Evolutionary conservation across 1,140 invertebrate genomes (phyloP).

Genomic region (Sogatella furcifera): DNA sequence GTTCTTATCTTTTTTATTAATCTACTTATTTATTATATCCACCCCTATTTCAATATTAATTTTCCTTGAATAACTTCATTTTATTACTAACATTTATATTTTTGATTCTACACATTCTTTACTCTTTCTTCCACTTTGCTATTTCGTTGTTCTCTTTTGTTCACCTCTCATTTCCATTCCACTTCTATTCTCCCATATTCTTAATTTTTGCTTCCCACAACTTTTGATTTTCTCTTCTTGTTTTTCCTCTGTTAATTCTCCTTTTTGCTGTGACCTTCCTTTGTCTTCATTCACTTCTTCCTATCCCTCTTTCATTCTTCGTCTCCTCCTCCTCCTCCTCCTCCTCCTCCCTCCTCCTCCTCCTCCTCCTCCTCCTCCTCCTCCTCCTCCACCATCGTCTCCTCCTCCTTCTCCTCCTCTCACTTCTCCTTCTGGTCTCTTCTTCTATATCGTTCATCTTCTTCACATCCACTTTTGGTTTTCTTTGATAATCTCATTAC

Average conservation of each 20-base stretch:
- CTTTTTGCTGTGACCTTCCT: slow-evolving; percentile 2
- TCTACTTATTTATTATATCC: no score
- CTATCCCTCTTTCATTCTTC: no score
- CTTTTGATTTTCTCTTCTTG: slow-evolving; percentile 4
- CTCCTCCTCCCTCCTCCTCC: slow-evolving; percentile 5
- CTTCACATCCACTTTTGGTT: not conserved
- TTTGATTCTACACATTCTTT: no score
- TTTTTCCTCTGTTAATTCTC: not conserved
- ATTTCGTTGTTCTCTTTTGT: no score
- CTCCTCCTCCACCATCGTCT: not conserved
- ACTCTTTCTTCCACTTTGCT: no score
- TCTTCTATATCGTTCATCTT: not conserved
- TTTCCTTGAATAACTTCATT: no score
- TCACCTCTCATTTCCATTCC: no score
- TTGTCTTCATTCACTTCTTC: not conserved
- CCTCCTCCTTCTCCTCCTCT: not conserved
- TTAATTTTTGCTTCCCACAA: no score
- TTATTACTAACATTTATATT: no score
- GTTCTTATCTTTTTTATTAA: no score
- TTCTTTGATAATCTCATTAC: not conserved
- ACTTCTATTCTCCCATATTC: no score
- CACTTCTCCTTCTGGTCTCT: not conserved
- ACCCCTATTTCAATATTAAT: no score
- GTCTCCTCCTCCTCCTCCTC: not conserved
- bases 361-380: slow-evolving; percentile 22